phyloP scores from a whole-genome alignment of 2,888 invertebrate genomes.

The Operophtera brumata region DNA sequence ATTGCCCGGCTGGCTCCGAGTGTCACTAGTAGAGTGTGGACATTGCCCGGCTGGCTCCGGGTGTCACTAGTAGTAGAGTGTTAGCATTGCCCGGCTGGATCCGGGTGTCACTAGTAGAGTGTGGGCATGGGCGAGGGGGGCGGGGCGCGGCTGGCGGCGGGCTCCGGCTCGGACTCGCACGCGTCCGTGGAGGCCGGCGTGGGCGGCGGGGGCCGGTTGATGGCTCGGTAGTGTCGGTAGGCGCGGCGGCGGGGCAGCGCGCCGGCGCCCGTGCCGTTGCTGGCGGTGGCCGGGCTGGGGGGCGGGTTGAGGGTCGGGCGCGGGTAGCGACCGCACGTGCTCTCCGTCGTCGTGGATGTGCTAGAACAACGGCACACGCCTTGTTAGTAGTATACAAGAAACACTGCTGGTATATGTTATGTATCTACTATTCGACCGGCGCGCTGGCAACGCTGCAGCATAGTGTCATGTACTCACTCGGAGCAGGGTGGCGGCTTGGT shows the following conservation, averaged over 20 bases:
- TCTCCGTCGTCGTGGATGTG: conserved; percentile 80
- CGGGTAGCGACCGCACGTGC: conserved; percentile 86
- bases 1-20: conserved; percentile 85
- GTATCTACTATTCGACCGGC: no score
- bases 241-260: conserved; percentile 84
- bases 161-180: conserved; percentile 90
- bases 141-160: conserved; percentile 88
- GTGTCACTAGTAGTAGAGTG: no score
- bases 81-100: conserved; percentile 84
- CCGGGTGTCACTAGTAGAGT: conserved; percentile 68
- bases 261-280: conserved; percentile 87
- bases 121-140: conserved; percentile 91
- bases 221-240: conserved; percentile 88
- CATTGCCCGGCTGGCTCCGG: no score
- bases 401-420: no score
- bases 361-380: conserved; percentile 24
- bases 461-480: not conserved
- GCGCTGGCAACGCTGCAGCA: not conserved
- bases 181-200: conserved; percentile 97
- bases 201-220: conserved; percentile 95
- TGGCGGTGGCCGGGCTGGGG: conserved; percentile 91
- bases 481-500: not conserved
- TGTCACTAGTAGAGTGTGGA: conserved; percentile 49
- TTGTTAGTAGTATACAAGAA: not conserved
- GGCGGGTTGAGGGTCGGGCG: conserved; percentile 94